Conservation (phyloP, 2,888 invertebrate species). For the Cheilosia pagana region DNA sequence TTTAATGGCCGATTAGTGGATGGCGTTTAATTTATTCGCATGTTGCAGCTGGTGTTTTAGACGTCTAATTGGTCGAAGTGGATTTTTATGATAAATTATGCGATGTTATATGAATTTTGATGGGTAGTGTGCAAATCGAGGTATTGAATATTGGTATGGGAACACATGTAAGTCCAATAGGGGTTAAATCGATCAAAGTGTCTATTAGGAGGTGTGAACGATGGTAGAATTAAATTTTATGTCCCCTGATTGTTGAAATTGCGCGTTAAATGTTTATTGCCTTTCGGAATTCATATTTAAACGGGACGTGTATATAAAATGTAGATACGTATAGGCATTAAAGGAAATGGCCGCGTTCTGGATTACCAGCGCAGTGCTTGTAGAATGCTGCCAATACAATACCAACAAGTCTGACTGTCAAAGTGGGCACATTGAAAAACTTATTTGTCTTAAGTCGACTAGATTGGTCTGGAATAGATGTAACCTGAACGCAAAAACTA, state of each 20-base stretch:
- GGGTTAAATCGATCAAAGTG: conserved; percentile 1
- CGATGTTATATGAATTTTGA: conserved; percentile 33
- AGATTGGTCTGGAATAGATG: too few relatives aligned
- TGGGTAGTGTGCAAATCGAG: conserved; percentile 28
- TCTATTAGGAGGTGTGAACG: conserved; percentile 24
- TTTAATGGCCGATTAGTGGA: conserved; percentile 71
- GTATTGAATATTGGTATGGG: not conserved
- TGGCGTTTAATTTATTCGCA: conserved; percentile 67
- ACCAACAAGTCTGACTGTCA: too few relatives aligned
- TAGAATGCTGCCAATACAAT: too few relatives aligned
- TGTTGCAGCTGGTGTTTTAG: conserved; percentile 66
- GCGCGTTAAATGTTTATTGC: too few relatives aligned
- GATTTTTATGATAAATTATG: conserved; percentile 58
- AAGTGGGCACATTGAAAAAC: too few relatives aligned
- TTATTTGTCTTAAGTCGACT: too few relatives aligned
- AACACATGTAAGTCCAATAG: conserved; percentile 8
- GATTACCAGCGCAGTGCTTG: too few relatives aligned
- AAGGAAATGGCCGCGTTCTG: too few relatives aligned
- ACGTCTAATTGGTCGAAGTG: conserved; percentile 50
- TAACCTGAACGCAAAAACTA: too few relatives aligned
- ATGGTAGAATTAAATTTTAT: conserved; percentile 2
- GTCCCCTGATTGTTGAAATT: not conserved
- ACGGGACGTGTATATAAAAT: too few relatives aligned
- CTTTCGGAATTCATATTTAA: too few relatives aligned
- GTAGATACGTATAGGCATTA: too few relatives aligned